Evolutionary conservation across 2,113 vertebrate genomes (phyloP).

Genomic region (Rhipidura dahli): DNA sequence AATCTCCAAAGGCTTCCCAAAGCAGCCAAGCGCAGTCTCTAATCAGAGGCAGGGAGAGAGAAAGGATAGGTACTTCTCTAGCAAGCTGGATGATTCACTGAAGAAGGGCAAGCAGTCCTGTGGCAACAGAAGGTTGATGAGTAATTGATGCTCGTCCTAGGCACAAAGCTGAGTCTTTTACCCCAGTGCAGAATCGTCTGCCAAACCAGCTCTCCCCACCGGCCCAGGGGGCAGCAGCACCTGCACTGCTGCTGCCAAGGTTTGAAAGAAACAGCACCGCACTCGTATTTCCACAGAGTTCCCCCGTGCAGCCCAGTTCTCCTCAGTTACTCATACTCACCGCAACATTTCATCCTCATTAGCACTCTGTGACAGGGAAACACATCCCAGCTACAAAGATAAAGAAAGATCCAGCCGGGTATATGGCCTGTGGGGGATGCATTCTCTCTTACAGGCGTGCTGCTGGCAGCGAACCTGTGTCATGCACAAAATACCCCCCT

Average conservation of each 20-base stretch:
- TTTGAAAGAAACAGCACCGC: background rate
- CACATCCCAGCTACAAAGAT: background rate
- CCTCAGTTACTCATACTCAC: background rate
- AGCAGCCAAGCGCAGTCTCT: background rate
- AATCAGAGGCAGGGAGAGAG: background rate
- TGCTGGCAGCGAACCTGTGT: background rate
- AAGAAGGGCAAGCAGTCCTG: background rate
- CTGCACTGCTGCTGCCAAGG: background rate
- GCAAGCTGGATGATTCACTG: background rate
- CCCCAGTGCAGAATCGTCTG: background rate
- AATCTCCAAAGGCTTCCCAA: background rate
- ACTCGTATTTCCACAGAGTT: background rate
- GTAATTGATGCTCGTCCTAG: background rate
- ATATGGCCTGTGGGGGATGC: background rate
- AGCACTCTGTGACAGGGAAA: background rate
- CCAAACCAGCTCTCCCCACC: background rate
- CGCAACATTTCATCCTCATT: background rate
- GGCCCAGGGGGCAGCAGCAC: background rate
- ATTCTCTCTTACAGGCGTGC: background rate
- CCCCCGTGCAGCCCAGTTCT: background rate
- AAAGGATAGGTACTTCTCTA: background rate
- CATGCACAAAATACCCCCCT: background rate
- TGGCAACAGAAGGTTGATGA: slow-evolving; percentile 13
- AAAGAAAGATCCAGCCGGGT: background rate
- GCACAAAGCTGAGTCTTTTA: background rate